phyloP scores from a whole-genome alignment of 2,888 invertebrate genomes.

The Mythimna loreyi region DNA sequence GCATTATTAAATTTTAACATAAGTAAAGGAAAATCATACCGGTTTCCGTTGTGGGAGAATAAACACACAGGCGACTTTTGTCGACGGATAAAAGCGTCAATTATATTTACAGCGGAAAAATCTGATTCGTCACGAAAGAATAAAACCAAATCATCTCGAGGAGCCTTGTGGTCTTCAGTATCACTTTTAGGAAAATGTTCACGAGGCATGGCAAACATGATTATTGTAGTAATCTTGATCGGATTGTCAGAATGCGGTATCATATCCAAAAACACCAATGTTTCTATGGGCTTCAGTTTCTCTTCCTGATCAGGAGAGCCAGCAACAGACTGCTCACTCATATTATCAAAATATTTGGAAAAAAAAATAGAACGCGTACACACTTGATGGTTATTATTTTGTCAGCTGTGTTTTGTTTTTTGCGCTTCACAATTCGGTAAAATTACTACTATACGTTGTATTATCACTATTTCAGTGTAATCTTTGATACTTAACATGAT shows the following conservation, averaged over 20 bases:
- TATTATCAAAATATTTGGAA: not conserved
- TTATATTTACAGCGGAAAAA: not conserved
- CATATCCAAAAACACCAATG: not conserved
- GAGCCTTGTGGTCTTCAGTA: not conserved
- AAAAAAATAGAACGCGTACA: not conserved
- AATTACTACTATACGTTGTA: not conserved
- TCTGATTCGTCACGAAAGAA: not conserved
- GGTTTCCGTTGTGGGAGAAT: not conserved
- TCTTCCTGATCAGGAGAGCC: not conserved
- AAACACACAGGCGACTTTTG: not conserved
- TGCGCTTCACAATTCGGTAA: not conserved
- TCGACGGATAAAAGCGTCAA: not conserved
- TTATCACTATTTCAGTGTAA: not conserved
- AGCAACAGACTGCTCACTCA: not conserved
- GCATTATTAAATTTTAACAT: not conserved
- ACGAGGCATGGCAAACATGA: not conserved
- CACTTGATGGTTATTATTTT: not conserved
- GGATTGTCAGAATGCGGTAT: not conserved
- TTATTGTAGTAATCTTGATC: not conserved
- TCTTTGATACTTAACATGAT: not conserved
- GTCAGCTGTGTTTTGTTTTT: not conserved
- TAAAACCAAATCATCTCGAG: not conserved
- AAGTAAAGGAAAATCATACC: constrained; percentile 13
- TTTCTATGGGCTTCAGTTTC: not conserved
- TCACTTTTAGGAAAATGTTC: not conserved